Base-by-base conservation (phyloP, 2,888 invertebrate genomes). In the Taphrorychus bicolor region DNA sequence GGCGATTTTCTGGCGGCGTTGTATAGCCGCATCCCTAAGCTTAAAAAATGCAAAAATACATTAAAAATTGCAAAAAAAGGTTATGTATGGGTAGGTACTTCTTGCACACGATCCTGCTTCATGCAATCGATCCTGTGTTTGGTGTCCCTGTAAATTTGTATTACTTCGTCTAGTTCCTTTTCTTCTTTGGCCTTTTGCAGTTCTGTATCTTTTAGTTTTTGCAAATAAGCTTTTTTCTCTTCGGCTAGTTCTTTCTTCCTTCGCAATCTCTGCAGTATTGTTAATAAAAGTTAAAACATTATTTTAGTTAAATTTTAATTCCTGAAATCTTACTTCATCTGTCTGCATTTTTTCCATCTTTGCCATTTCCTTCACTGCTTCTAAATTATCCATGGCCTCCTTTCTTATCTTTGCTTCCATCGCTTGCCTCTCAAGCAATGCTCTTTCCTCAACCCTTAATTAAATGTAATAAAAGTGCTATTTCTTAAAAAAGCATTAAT, bases 141-240 rank as follows among this genome's bases (percentile, higher is more conserved):
- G 0, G 84, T 82, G 23, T 82, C 78, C 16, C 79, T 79, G 70
- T 84, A 85, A 24, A 85, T 81, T 41, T 82, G 76, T 17, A 84
- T 82, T 3, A 85, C 79, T 60, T 81, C 79, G 51, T 83, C 81
- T 51, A 83, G 79, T 63, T 85, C 82, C 66, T 80, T 80, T 41
- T 85, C 82, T 71, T 85, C 84, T 61, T 81, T 80, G 14, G 79
- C 78, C 11, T 76, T 73, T 62, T 73, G 69, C 17, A 48, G 52
- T 40, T 82, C 80, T 3, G 78, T 76, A 49, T 81, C 77, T 0
- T 79, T 68, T 32, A 57, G 52, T 49, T 56, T 18, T 23, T 56
- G 21, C 5, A 48, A 21, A 24, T 32, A 41, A 40, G 40, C 59
- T 11, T 69, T 69, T 59, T n/a, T 69, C 49, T 61, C 49, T 22